Evolutionary conservation across 2,113 vertebrate genomes (phyloP).

Genomic region (Mobula hypostoma): DNA sequence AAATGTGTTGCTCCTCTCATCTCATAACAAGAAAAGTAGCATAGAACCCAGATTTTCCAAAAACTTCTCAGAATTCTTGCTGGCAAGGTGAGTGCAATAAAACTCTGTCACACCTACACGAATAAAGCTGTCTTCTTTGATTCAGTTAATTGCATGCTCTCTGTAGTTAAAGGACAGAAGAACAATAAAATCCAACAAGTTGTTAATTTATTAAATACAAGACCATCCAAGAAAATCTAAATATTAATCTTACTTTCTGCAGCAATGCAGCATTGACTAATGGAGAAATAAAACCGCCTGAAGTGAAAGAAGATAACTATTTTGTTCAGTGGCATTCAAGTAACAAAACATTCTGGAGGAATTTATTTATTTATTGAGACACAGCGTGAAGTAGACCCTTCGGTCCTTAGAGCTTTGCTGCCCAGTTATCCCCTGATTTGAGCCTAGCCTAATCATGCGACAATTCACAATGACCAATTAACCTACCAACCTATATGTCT

Average conservation of each 20-base stretch:
- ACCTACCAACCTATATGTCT: no score
- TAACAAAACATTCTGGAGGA: neutral
- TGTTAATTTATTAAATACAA: neutral
- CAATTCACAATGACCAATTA: no score
- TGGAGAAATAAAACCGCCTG: neutral
- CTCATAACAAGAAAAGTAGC: neutral
- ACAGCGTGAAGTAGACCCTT: no score
- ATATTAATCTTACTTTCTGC: neutral
- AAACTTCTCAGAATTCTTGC: neutral
- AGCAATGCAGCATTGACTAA: neutral
- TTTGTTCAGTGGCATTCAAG: neutral
- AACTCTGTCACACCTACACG: neutral
- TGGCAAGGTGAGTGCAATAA: neutral
- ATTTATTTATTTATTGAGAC: no score
- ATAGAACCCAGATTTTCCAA: neutral
- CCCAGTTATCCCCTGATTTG: no score
- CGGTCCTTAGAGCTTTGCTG: no score
- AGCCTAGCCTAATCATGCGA: no score
- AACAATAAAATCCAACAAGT: neutral
- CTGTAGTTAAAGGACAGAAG: neutral
- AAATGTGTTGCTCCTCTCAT: neutral
- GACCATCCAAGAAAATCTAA: neutral
- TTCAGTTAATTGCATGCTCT: neutral
- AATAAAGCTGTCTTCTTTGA: neutral
- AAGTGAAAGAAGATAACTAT: neutral